These are phyloP conservation scores for Phallusia fumigata DNA, from an alignment of 23 tunicate genomes.

Conservation along the genomic window DNA sequence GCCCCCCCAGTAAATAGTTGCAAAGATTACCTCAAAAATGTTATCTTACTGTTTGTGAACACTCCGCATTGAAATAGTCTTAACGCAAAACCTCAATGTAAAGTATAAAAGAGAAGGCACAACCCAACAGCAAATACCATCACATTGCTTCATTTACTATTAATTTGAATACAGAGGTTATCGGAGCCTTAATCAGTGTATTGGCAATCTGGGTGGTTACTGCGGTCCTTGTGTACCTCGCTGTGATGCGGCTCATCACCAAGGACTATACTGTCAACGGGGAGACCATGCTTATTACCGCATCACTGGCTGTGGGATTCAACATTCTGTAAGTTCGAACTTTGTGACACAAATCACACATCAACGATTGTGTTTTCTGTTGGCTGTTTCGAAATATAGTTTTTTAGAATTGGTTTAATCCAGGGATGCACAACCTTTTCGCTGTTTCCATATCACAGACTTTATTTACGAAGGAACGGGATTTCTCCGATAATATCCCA, in stretches of 20 bases:
- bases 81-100: too few relatives aligned
- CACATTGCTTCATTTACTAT: background rate
- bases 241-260: conserved; percentile 61
- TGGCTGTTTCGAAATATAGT: background rate
- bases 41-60: too few relatives aligned
- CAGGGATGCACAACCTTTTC: too few relatives aligned
- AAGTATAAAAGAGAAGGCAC: too few relatives aligned
- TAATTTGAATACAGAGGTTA: conserved; percentile 75
- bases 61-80: too few relatives aligned
- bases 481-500: too few relatives aligned
- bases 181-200: conserved; percentile 91
- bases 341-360: background rate
- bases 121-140: too few relatives aligned
- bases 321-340: conserved; percentile 85
- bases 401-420: too few relatives aligned
- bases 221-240: conserved; percentile 83
- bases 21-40: too few relatives aligned
- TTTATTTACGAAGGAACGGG: too few relatives aligned
- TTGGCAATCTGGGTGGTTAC: conserved; percentile 96
- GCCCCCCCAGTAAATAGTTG: too few relatives aligned
- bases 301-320: conserved; percentile 80
- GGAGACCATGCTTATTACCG: conserved; percentile 83
- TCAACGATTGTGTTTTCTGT: background rate
- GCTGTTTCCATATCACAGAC: too few relatives aligned
- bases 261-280: conserved; percentile 80